These are phyloP conservation scores for Dexiosoma caninum DNA, from an alignment of 2,888 invertebrate genomes.

Conservation along the genomic window DNA sequence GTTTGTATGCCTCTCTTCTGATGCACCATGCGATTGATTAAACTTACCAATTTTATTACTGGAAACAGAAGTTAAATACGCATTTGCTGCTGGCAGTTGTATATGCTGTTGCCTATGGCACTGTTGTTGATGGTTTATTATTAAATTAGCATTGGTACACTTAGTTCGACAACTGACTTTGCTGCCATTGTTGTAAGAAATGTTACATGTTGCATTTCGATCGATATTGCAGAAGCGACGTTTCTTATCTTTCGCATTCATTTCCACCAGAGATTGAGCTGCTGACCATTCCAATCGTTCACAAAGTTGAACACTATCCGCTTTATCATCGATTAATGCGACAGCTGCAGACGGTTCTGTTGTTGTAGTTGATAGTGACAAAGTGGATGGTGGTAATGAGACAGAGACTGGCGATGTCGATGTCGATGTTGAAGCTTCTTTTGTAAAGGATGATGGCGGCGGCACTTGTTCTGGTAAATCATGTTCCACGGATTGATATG, in stretches of 20 bases:
- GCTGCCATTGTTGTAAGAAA: neutral
- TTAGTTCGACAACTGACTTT: conserved; percentile 17
- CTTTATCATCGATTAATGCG: conserved; percentile 51
- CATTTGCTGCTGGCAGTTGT: conserved; percentile 37
- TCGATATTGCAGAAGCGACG: conserved; percentile 62
- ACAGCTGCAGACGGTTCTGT: conserved; percentile 31
- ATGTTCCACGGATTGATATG: conserved; percentile 65
- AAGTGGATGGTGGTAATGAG: neutral
- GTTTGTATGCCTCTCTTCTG: neutral
- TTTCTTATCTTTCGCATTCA: conserved; percentile 75
- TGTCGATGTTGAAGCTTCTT: conserved; percentile 17
- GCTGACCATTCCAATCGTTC: conserved; percentile 76
- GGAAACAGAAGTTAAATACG: conserved; percentile 28
- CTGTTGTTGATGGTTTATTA: conserved; percentile 17
- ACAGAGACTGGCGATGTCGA: neutral
- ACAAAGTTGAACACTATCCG: conserved; percentile 69
- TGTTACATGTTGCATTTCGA: neutral
- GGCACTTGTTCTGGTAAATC: conserved; percentile 41
- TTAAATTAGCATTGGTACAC: conserved; percentile 27
- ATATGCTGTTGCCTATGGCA: neutral
- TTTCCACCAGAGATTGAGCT: conserved; percentile 76
- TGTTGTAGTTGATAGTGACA: conserved; percentile 17
- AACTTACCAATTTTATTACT: conserved; percentile 48
- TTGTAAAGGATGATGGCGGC: conserved; percentile 8
- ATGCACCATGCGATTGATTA: too few species aligned